These are phyloP conservation scores for Temnothorax nylanderi DNA, from an alignment of 1,140 invertebrate species.

Conservation along the genomic window DNA sequence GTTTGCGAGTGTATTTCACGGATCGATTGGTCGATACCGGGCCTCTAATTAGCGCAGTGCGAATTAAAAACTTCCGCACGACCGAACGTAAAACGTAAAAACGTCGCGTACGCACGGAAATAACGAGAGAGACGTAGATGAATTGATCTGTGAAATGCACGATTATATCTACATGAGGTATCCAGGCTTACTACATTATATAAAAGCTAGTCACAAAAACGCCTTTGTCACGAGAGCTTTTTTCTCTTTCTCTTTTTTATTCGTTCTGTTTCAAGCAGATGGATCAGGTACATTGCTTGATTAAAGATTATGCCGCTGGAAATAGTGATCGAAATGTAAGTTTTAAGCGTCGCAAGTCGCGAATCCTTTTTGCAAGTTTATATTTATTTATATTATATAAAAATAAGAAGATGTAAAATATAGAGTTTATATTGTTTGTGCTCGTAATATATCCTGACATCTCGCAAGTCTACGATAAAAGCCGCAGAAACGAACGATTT, in stretches of 20 bases:
- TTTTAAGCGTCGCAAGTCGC: neutral
- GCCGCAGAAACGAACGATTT: neutral
- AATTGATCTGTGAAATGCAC: conserved; percentile 45
- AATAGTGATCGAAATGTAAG: neutral
- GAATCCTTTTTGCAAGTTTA: neutral
- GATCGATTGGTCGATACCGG: conserved; percentile 60
- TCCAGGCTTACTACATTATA: neutral
- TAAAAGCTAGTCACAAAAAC: conserved; percentile 1
- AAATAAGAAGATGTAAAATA: neutral
- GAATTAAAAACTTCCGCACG: conserved; percentile 55
- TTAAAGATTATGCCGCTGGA: neutral
- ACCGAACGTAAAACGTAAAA: conserved; percentile 26
- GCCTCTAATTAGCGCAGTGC: conserved; percentile 49
- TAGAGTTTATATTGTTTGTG: neutral
- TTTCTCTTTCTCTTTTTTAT: neutral
- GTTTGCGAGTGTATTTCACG: conserved; percentile 32
- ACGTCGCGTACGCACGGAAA: conserved; percentile 40
- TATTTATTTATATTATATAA: neutral
- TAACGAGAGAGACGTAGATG: neutral
- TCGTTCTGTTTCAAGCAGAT: neutral
- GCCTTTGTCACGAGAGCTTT: conserved; percentile 17
- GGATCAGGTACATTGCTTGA: neutral
- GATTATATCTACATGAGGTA: conserved; percentile 9
- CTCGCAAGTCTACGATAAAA: neutral
- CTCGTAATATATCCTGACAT: neutral